Base-by-base conservation (phyloP, 2,113 vertebrate genomes). In the Ctenomys sociabilis region DNA sequence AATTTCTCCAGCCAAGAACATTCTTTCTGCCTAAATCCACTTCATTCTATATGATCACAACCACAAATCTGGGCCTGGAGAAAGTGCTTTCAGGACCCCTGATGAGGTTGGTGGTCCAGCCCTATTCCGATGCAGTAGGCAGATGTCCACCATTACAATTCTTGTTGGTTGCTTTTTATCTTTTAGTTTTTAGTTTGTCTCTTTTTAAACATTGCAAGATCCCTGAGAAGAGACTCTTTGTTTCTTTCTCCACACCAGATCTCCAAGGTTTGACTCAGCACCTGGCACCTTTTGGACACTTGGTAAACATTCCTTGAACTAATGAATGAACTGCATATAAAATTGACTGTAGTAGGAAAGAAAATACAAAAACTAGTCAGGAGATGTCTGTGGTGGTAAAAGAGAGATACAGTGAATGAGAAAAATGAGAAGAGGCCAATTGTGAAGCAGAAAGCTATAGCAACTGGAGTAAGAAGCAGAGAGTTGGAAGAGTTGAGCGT, bases 1-100 rank as follows among this genome's bases (percentile, higher is more conserved):
- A 88, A 57, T 49, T 37, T 77, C 54, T 93, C 64, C 88, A 93
- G 45, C 77, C 82, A 78, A 43, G 12, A 84, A 52, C 40, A 40
- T 59, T 82, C 78, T 91, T 77, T 85, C 32, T 85, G 21, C 78
- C 40, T 54, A 43, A 92, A 77, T 61, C 28, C 5, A 68, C 40
- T 54, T 43, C 32, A 80, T 75, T 40, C 66, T 52, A 40, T 80
- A 63, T 10, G 30, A 75, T n/a, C 68, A 49, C 87, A 35, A 14
- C 73, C 40, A 73, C 63, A 78, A 66, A 78, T 19, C 63, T 40
- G 32, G 4, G 28, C 72, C 43, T 73, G 3, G 12, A 30, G 66
- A 17, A 92, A 87, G 45, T 26, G 28, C 22, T 85, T 19, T 32
- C 70, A 61, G 32, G 13, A 24, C 64, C 40, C 2, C 68, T 32